These are phyloP conservation scores for Craterocephalus amniculus DNA, from an alignment of 2,797 vertebrate species.

Conservation along the genomic window DNA sequence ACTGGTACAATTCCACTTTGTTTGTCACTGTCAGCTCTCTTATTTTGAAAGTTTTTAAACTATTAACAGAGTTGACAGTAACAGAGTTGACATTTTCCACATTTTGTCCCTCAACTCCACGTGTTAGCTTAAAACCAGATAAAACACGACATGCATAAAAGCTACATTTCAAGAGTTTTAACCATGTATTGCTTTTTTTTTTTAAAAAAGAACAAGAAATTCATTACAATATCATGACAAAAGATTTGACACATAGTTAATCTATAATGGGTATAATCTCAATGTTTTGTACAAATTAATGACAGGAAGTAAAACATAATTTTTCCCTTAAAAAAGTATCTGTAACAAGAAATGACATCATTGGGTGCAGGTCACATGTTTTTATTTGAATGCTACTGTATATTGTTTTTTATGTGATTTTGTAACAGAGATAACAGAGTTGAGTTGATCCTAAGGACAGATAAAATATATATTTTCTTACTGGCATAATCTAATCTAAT, in stretches of 20 bases:
- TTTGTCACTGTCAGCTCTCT: background rate
- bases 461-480: background rate
- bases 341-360: background rate
- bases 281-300: background rate
- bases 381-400: background rate
- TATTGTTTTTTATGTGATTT: background rate
- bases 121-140: background rate
- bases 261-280: background rate
- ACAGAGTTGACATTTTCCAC: background rate
- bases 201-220: background rate
- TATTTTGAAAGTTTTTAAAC: background rate
- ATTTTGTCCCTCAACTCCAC: background rate
- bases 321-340: background rate
- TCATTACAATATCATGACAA: background rate
- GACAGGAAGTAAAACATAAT: background rate
- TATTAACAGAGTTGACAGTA: background rate
- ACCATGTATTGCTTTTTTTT: background rate
- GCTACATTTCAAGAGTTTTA: background rate
- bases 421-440: background rate
- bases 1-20: background rate
- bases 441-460: background rate
- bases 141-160: background rate
- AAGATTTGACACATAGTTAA: background rate
- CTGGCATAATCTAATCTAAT: background rate
- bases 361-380: constrained; percentile 1